phyloP scores from a whole-genome alignment of 2,888 invertebrate genomes.

The Macrosiphum euphorbiae region DNA sequence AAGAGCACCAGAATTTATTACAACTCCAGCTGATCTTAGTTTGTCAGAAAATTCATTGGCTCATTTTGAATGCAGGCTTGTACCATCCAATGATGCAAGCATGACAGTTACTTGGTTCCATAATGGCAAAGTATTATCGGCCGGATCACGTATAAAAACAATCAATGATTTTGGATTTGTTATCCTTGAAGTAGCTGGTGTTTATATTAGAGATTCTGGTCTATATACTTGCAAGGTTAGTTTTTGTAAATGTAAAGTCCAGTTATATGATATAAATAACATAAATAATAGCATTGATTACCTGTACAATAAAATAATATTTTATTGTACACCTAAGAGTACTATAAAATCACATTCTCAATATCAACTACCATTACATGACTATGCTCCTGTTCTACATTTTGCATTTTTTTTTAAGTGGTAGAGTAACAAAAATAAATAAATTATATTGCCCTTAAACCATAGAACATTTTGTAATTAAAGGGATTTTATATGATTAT shows the following conservation, averaged over 20 bases:
- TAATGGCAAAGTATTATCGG: slow-evolving; percentile 92
- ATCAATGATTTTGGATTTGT: slow-evolving; percentile 98
- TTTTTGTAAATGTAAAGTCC: neutral
- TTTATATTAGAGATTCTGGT: slow-evolving; percentile 89
- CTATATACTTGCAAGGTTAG: slow-evolving; percentile 85
- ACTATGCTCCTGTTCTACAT: neutral
- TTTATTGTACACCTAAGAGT: neutral
- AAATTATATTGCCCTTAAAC: neutral
- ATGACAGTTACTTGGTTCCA: slow-evolving; percentile 98
- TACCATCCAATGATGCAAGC: slow-evolving; percentile 91
- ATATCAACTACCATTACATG: neutral
- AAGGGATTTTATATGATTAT: neutral
- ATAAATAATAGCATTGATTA: neutral
- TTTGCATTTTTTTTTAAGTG: neutral
- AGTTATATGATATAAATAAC: neutral
- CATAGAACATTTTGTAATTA: neutral
- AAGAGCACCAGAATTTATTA: slow-evolving; percentile 90
- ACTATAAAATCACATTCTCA: neutral
- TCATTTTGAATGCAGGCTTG: slow-evolving; percentile 91
- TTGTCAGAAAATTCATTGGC: slow-evolving; percentile 89
- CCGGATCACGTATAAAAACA: slow-evolving; percentile 93
- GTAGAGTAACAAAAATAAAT: neutral
- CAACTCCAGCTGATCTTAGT: slow-evolving; percentile 86
- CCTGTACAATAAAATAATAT: neutral
- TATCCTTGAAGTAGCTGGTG: slow-evolving; percentile 94